These are phyloP conservation scores for Ptychoptera albimana DNA, from an alignment of 2,888 invertebrate species.

Conservation along the genomic window DNA sequence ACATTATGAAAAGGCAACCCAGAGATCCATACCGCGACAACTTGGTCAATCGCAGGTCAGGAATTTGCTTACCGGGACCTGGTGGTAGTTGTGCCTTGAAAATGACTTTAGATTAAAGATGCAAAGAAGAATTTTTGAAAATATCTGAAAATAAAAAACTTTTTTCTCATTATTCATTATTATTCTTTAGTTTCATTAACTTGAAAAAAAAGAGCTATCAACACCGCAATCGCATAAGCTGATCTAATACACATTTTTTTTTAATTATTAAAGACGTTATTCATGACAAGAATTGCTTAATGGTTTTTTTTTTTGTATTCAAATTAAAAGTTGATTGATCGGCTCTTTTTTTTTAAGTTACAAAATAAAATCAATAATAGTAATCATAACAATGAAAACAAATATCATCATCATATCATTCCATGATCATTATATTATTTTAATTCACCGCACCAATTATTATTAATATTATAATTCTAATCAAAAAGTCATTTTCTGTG, in stretches of 20 bases:
- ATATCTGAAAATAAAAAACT: no score
- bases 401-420: background rate
- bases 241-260: background rate
- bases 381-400: slow-evolving; percentile 6
- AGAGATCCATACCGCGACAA: slow-evolving; percentile 96
- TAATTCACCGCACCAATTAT: no score
- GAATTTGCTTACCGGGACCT: slow-evolving; percentile 13
- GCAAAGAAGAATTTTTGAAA: background rate
- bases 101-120: slow-evolving; percentile 9
- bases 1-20: slow-evolving; percentile 98
- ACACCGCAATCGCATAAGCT: background rate
- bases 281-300: no score
- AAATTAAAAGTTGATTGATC: background rate
- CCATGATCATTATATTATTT: no score
- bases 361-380: slow-evolving; percentile 9
- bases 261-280: background rate
- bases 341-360: background rate
- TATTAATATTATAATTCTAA: no score
- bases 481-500: no score
- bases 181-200: no score
- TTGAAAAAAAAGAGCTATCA: background rate
- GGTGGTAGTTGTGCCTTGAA: slow-evolving; percentile 12
- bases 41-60: slow-evolving; percentile 94
- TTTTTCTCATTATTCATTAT: no score
- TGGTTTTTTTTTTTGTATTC: no score